Evolutionary conservation across 2,797 vertebrate genomes (phyloP), one percentile per base, ranked within the genome.

Genomic region (Eupleurogrammus muticus): DNA sequence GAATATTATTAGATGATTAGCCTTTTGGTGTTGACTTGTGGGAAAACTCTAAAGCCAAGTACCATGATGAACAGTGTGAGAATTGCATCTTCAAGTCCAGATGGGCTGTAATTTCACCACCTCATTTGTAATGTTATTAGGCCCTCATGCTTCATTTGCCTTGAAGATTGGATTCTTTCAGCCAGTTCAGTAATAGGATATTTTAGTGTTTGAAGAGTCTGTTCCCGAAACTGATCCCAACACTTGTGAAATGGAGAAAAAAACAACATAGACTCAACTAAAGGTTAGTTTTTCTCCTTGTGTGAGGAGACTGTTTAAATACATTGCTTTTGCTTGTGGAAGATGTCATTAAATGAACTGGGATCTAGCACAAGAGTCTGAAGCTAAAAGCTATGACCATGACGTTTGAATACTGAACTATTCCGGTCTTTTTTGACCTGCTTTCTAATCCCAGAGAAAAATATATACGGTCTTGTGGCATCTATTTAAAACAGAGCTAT

Each of bases 151-250:
- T 71, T 76, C 73, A 66, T 85, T 83, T 73, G 50, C 59, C 73
- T 53, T 69, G 19, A 36, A 70, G 72, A 87, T 79, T 78, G 59
- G 81, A 73, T 82, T 77, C 36, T 69, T 79, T 56, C 36, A 77
- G 57, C 61, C 55, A 47, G 7, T 64, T 66, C 53, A 42, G 68
- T 84, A 66, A 81, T 81, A 70, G 24, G 24, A 80, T 69, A 52
- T 71, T 55, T 77, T 14, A 47, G 57, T 49, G 52, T 40, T 61
- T 84, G 59, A 62, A 17, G 67, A 53, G 70, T 57, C 24, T 72
- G 28, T 75, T 77, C 42, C 71, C 38, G 51, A 20, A 80, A 52
- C 57, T 40, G 44, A 79, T 59, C 52, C 55, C 48, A 63, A 65
- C 3, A 9, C 35, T 51, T 5, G 4, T 54, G n/a, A n/a, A n/a